These are phyloP conservation scores for Macrosoma leucophasiata DNA, from an alignment of 2,888 invertebrate genomes.

Conservation along the genomic window DNA sequence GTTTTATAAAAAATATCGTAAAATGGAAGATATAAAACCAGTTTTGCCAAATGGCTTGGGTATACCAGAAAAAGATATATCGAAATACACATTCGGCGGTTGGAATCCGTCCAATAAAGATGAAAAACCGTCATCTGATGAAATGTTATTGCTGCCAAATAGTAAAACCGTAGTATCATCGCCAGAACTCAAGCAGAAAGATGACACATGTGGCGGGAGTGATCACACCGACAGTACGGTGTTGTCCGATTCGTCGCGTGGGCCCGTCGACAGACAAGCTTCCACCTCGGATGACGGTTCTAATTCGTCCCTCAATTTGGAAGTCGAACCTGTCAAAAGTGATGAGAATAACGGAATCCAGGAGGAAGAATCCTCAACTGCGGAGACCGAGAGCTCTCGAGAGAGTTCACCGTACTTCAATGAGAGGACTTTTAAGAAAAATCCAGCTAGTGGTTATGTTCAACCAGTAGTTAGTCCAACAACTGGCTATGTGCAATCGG, in stretches of 20 bases:
- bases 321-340: conserved; percentile 42
- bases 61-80: conserved; percentile 60
- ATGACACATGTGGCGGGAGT: conserved; percentile 56
- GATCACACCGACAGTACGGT: conserved; percentile 67
- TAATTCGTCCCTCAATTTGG: conserved; percentile 55
- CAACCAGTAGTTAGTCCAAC: conserved; percentile 39
- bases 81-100: conserved; percentile 55
- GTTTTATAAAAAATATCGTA: conserved; percentile 75
- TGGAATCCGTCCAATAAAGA: conserved; percentile 61
- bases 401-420: conserved; percentile 51
- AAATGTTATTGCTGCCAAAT: conserved; percentile 59
- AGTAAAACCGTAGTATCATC: conserved; percentile 46
- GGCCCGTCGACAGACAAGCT: conserved; percentile 50
- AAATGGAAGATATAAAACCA: conserved; percentile 81
- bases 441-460: conserved; percentile 49
- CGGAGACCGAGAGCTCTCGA: conserved; percentile 45
- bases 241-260: conserved; percentile 58
- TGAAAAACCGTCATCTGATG: conserved; percentile 65
- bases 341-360: conserved; percentile 35
- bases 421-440: conserved; percentile 51
- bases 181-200: conserved; percentile 51
- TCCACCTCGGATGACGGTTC: conserved; percentile 63
- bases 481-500: conserved; percentile 49
- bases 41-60: conserved; percentile 80
- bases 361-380: conserved; percentile 42